Evolutionary conservation across 2,113 vertebrate genomes (phyloP), one percentile per base, ranked within the genome.

Genomic region (Oncorhynchus keta): DNA sequence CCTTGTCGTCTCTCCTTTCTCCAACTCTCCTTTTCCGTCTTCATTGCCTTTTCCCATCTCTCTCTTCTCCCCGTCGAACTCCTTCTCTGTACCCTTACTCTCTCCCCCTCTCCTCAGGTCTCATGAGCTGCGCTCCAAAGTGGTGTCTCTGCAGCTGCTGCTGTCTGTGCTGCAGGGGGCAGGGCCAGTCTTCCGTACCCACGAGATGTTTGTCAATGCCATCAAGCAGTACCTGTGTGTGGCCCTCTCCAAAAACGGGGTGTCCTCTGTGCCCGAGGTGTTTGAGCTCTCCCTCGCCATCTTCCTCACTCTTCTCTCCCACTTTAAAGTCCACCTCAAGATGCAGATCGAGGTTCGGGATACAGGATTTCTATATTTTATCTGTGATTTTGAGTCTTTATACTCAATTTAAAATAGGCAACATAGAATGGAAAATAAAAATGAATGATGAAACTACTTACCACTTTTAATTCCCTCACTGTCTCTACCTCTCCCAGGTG

Each of bases 171-270:
- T 99, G 77, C 98, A 99, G 90, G 96, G 95, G 0, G 98, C 98
- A 0, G 98, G 98, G 13, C 96, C 96, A 0, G 94, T 98, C 77
- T 99, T 99, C 86, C 95, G 96, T 88, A 97, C 96, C 0, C 97
- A 99, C 0, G 97, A 99, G 90, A 98, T 99, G 97, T 99, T 99
- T 65, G 96, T 98, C 88, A 99, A 97, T 30, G 97, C 97, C 45
- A 99, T 99, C 90, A 99, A 99, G 87, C 98, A 99, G 64, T 99
- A 99, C 75, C 95, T 99, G 81, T 99, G 98, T 55, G 98, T 99
- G 88, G 98, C 98, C 0, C 87, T 99, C 73, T 99, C 97, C 76
- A 99, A 99, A 86, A 99, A 99, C 0, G 97, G 98, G 14, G 97
- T 98, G 55, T 99, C 97, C 35, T 98, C 97, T 14, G 97, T 99